Evolutionary conservation across 2,888 invertebrate species (phyloP), one percentile per base, ranked within the genome.

Genomic region (Nycteola revayana): DNA sequence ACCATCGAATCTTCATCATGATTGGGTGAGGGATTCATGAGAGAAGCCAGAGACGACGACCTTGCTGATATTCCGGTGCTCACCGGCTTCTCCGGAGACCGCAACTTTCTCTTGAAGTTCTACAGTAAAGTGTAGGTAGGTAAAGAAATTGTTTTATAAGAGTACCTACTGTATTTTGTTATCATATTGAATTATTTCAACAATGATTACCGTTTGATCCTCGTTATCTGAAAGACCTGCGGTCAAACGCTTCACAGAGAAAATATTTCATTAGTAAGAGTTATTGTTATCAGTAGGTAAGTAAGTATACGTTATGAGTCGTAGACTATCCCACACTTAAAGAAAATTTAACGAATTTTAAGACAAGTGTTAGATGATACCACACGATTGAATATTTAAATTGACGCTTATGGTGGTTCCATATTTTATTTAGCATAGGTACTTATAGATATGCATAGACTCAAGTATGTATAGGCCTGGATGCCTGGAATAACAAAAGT

Each of bases 91-190:
- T 92, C 91, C 0, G 92, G 89, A 10, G 91, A 86, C 20, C 87
- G 86, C 41, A 93, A 66, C 25, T 91, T 89, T 60, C 92, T 90
- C 56, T 90, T 90, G 64, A 93, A 93, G 61, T 93, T 92, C 93
- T 94, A 68, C 36, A 27, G 24, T 28, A 36, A 26, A 9, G 28
- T 22, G 25, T 26, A 6, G 17, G 25, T 26, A 6, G 17, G 9
- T 10, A 20, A 2, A 10, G 24, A 11, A 14, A 23, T 7, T 24
- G 10, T 3, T 10, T 8, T 20, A 21, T 2, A 28, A 21, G 7
- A 5, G 3, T 7, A 21, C n/a, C 7, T 21, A 21, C 21, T 5
- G 7, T 21, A 7, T 7, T 21, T 5, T 21, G 7, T n/a, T 21
- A n/a, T 21, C 7, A 5, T n/a, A 21, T 7, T 14, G 14, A 14